A percentile compares a stretch with the other conserved stretches of the same genome.
These are phyloP conservation scores for Phalloptychus januarius DNA, from an alignment of 2,797 vertebrate species.

Conservation along the genomic window DNA sequence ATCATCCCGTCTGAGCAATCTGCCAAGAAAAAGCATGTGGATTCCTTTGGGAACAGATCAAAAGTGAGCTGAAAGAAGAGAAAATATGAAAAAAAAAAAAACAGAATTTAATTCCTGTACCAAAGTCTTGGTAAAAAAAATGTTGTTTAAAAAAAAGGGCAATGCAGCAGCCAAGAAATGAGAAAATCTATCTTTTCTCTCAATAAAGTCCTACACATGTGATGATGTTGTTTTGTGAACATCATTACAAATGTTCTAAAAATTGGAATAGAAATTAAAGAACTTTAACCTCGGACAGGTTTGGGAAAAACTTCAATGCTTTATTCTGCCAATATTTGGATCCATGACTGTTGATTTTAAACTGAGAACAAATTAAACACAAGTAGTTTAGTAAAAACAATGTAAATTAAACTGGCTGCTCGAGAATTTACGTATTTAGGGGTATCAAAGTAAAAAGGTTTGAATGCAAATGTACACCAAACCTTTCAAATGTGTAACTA, in stretches of 20 bases:
- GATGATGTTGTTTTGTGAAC: neutral
- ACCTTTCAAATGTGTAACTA: neutral
- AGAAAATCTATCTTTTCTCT: neutral
- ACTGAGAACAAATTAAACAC: neutral
- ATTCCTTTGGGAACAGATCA: neutral
- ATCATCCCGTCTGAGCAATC: neutral
- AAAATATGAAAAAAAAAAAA: constrained; percentile 4
- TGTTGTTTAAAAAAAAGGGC: neutral
- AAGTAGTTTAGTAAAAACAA: neutral
- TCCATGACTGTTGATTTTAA: neutral
- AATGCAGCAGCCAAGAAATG: neutral
- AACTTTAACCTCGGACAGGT: neutral
- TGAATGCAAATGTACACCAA: neutral
- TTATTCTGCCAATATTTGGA: neutral
- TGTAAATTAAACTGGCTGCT: neutral
- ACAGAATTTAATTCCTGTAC: neutral
- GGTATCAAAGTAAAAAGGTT: neutral
- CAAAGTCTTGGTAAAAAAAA: neutral
- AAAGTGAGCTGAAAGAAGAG: neutral
- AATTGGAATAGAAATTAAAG: neutral
- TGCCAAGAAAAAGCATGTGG: neutral
- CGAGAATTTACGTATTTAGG: neutral
- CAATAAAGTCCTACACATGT: neutral
- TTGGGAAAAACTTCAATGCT: neutral
- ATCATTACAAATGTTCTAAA: neutral